phyloP scores from a whole-genome alignment of 2,888 invertebrate genomes.

The Melinopterus prodromus region DNA sequence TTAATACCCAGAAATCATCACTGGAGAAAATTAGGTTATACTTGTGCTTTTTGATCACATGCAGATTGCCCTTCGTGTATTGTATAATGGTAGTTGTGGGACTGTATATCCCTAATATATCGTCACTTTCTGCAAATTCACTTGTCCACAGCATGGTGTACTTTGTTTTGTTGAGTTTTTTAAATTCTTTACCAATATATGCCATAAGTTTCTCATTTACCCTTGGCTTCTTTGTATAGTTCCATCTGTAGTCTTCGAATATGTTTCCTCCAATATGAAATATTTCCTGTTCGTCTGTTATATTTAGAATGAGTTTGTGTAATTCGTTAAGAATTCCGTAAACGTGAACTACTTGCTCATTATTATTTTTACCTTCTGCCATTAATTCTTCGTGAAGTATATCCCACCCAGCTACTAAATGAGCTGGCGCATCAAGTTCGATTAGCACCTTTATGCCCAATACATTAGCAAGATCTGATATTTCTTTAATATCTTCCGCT shows the following conservation, averaged over 20 bases:
- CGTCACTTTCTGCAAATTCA: conserved; percentile 74
- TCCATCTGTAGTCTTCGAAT: conserved; percentile 74
- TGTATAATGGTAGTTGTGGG: conserved; percentile 68
- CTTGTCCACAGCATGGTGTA: conserved; percentile 77
- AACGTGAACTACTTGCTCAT: conserved; percentile 73
- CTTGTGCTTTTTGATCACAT: conserved; percentile 70
- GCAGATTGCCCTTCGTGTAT: conserved; percentile 74
- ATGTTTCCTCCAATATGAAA: conserved; percentile 80
- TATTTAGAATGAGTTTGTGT: conserved; percentile 74
- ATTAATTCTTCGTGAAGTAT: conserved; percentile 66
- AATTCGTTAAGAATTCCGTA: conserved; percentile 74
- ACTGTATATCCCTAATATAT: conserved; percentile 57
- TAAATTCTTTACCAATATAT: conserved; percentile 56
- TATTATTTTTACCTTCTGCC: conserved; percentile 81
- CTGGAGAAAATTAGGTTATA: conserved; percentile 80
- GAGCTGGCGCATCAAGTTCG: conserved; percentile 90
- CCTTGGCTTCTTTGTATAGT: conserved; percentile 72
- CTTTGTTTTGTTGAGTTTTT: conserved; percentile 54
- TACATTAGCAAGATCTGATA: conserved; percentile 76
- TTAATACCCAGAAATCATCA: conserved; percentile 86
- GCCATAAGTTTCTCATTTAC: conserved; percentile 35
- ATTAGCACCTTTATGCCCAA: conserved; percentile 85
- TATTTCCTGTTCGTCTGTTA: conserved; percentile 78
- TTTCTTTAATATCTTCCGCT: conserved; percentile 70
- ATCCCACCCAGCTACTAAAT: conserved; percentile 83